Base-by-base conservation (phyloP, 2,888 invertebrate genomes). In the Oscheius myriophilus region DNA sequence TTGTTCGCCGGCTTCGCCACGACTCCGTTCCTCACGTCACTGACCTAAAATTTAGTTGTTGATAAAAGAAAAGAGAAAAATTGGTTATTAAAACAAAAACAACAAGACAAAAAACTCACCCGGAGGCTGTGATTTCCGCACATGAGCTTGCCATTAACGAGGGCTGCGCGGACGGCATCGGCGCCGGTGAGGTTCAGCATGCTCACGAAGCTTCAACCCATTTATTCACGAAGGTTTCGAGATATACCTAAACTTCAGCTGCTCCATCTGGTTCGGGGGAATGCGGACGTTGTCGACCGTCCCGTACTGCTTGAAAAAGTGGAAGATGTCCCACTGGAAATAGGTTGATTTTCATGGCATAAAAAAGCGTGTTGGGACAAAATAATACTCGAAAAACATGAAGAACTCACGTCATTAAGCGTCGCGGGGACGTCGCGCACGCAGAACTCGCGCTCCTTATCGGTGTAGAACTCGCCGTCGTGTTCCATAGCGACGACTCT, bases 251-350 rank as follows among this genome's bases (percentile, higher is more conserved):
- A 39, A 66, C 21, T 57, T 57, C 14, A 46, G 33, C 33, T 43
- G n/a, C 7, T 53, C 66, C 3, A 39, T 14, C 49, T 66, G 66
- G 45, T 33, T 45, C 9, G 33, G 33, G 11, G 66, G 66, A 33
- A 66, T 55, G 21, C 66, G 55, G n/a, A 66, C 57, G 33, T 57
- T 57, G 16, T 66, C 57, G 11, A 66, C 57, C 14, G 39, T 4
- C 12, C 66, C 66, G 25, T 33, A 66, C 25, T 23, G n/a, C 16
- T 51, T 51, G 51, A 66, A 66, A 25, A 57, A 23, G 23, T 42
- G 45, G 41, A 66, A 66, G 18, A 66, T n/a, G 18, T 18, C 58
- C 66, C 66, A 66, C 66, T 66, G 23, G 46, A 66, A 49, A n/a
- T 41, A 16, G 7, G 9, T 3, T 9, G 9, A 33, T 39, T 26